A percentile compares a stretch with the other conserved stretches of the same genome.
Conservation (phyloP, 2,888 invertebrate genomes). For the Calameuta pallipes region DNA sequence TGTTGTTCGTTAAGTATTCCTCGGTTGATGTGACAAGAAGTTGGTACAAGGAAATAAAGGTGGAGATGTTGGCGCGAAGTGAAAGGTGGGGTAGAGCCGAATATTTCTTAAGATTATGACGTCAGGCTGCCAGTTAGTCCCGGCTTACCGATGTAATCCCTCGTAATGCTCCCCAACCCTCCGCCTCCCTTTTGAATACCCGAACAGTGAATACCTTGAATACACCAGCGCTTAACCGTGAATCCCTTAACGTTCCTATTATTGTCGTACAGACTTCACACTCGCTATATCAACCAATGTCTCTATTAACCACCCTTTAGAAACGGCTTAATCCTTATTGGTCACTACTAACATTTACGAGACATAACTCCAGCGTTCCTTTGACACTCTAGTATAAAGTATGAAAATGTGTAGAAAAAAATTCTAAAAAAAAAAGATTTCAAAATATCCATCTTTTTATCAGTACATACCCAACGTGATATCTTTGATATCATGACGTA, state of each 20-base stretch:
- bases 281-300: neutral
- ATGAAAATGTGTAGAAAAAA: neutral
- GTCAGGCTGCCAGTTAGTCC: conserved; percentile 62
- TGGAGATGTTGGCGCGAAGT: neutral
- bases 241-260: neutral
- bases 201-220: neutral
- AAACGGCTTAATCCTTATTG: neutral
- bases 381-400: neutral
- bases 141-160: conserved; percentile 65
- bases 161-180: conserved; percentile 50
- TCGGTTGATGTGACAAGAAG: neutral
- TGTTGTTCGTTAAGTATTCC: neutral
- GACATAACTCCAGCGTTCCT: neutral
- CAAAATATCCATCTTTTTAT: neutral
- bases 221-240: neutral
- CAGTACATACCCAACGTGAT: neutral
- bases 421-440: no score
- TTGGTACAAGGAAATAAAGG: neutral
- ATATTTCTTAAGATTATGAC: conserved; percentile 65
- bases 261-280: neutral
- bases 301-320: neutral
- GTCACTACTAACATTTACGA: neutral
- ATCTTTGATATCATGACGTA: neutral
- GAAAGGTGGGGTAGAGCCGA: conserved; percentile 37
- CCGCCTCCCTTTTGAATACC: conserved; percentile 1